phyloP scores from a whole-genome alignment of 2,888 invertebrate species.

The Diaphora mendica region DNA sequence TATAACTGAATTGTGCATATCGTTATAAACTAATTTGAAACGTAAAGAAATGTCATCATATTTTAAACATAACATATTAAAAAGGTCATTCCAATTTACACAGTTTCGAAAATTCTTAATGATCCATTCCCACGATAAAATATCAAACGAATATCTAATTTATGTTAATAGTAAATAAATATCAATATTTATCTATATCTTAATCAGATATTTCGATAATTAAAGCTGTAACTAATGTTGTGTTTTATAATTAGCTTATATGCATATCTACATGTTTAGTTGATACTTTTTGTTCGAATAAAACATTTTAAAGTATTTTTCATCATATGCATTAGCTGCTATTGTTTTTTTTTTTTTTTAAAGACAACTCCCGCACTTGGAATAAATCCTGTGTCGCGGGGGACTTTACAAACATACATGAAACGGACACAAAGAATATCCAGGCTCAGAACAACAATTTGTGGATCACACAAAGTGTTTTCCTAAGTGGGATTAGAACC shows the following conservation, averaged over 20 bases:
- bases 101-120: constrained; percentile 20
- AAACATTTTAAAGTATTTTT: constrained; percentile 35
- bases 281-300: constrained; percentile 33
- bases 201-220: constrained; percentile 38
- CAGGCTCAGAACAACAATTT: too few relatives aligned
- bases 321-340: constrained; percentile 28
- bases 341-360: too few relatives aligned
- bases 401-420: too few relatives aligned
- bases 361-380: too few relatives aligned
- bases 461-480: too few relatives aligned
- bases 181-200: constrained; percentile 32
- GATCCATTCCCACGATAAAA: constrained; percentile 34
- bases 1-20: neutral
- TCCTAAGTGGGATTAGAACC: too few relatives aligned
- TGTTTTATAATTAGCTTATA: constrained; percentile 29
- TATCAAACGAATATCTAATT: constrained; percentile 31
- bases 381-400: too few relatives aligned
- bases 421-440: too few relatives aligned
- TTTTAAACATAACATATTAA: constrained; percentile 1
- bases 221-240: constrained; percentile 35
- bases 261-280: constrained; percentile 4
- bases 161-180: constrained; percentile 38
- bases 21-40: neutral
- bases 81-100: constrained; percentile 14
- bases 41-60: neutral